Percentiles rank a stretch among this genome's conserved stretches.
Conservation (phyloP, 2,888 invertebrate species). For the Aspidapion aeneum region DNA sequence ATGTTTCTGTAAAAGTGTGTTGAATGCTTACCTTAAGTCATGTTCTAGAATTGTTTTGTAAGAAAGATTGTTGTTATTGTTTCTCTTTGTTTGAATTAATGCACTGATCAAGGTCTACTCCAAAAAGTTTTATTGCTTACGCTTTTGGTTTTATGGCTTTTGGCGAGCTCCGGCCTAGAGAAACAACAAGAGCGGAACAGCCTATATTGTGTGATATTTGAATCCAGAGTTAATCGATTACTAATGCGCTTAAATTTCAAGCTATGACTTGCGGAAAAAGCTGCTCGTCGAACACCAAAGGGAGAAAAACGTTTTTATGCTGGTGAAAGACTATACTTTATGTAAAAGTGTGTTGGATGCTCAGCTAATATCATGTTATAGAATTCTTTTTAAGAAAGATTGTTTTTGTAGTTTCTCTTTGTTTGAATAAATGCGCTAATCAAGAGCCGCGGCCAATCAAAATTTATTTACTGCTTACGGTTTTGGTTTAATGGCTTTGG, state of each 20-base stretch:
- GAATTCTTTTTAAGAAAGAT: slow-evolving; percentile 8
- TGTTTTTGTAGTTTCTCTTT: not conserved
- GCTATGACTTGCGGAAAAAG: slow-evolving; percentile 47
- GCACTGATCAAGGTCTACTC: not conserved
- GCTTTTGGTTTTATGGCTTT: too few relatives aligned
- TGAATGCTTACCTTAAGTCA: slow-evolving; percentile 30
- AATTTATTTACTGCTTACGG: too few relatives aligned
- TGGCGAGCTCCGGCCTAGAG: slow-evolving; percentile 29
- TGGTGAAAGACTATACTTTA: slow-evolving; percentile 37
- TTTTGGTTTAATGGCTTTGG: too few relatives aligned
- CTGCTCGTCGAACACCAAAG: slow-evolving; percentile 38
- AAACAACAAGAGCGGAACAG: slow-evolving; percentile 31
- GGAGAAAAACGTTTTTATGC: slow-evolving; percentile 44
- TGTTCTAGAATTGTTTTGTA: slow-evolving; percentile 25
- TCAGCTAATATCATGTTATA: slow-evolving; percentile 30
- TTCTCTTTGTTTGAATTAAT: not conserved
- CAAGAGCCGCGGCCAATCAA: too few relatives aligned
- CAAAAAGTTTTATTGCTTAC: too few relatives aligned
- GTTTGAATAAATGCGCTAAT: not conserved
- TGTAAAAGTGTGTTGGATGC: slow-evolving; percentile 31
- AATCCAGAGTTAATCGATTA: slow-evolving; percentile 38
- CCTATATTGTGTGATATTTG: slow-evolving; percentile 44
- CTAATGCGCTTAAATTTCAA: slow-evolving; percentile 38
- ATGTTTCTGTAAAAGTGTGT: slow-evolving; percentile 31
- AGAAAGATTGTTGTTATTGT: not conserved